Percentiles rank a stretch among this genome's conserved stretches.
Evolutionary conservation across 2,113 vertebrate genomes (phyloP).

Genomic region (Mellivora capensis): DNA sequence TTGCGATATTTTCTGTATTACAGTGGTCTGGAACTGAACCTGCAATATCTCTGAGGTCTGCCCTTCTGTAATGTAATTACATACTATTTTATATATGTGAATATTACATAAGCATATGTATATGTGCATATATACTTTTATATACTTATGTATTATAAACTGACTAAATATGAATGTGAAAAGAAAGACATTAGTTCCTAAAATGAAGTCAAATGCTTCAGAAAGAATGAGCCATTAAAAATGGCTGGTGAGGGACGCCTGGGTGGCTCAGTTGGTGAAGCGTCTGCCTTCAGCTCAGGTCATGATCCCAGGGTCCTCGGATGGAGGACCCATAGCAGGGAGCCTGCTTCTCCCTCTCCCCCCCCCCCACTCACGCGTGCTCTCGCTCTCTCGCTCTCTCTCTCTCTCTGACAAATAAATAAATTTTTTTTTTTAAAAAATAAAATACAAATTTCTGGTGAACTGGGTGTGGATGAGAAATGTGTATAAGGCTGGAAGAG

Average conservation of each 20-base stretch:
- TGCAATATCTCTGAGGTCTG: background rate
- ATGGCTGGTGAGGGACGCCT: no score
- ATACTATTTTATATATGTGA: background rate
- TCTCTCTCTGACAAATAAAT: no score
- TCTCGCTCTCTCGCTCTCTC: no score
- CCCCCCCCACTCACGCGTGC: no score
- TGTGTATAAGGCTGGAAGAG: background rate
- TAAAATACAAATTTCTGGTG: background rate
- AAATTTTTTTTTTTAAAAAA: no score
- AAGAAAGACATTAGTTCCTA: background rate
- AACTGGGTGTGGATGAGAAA: background rate
- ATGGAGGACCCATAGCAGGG: no score
- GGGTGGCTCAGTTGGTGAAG: no score
- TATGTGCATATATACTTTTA: background rate
- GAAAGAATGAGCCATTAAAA: background rate
- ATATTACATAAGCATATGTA: background rate
- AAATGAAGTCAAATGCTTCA: background rate
- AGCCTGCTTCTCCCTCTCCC: no score
- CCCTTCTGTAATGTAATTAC: background rate
- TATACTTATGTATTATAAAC: background rate
- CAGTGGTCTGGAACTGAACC: background rate
- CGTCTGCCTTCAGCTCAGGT: no score
- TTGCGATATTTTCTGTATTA: background rate
- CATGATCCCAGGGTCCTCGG: no score
- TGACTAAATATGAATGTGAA: background rate